Evolutionary conservation across 2,888 invertebrate species (phyloP).

Genomic region (Oscheius sp.): DNA sequence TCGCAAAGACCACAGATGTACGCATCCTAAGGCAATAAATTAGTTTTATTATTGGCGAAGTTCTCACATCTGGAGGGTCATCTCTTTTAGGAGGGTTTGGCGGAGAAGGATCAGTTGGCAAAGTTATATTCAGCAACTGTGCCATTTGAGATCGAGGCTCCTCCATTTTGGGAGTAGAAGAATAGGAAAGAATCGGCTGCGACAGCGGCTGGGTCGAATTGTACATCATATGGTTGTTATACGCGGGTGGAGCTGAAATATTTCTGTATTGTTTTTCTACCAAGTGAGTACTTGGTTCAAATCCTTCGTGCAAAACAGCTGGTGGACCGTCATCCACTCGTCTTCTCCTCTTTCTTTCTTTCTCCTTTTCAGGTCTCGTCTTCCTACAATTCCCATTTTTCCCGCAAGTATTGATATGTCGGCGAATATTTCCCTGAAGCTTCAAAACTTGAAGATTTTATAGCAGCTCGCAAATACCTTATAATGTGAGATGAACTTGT

Average conservation of each 20-base stretch:
- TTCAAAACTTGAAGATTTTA: not conserved
- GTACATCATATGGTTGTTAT: slow-evolving; percentile 8
- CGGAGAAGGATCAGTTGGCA: slow-evolving; percentile 24
- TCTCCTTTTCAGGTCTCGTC: slow-evolving; percentile 42
- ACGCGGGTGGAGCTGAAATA: slow-evolving; percentile 5
- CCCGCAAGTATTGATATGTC: slow-evolving; percentile 65
- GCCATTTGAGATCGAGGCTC: not conserved
- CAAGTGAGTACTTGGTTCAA: slow-evolving; percentile 19
- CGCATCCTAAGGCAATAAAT: slow-evolving; percentile 55
- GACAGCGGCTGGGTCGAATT: not conserved
- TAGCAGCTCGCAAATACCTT: slow-evolving; percentile 46
- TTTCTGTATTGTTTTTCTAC: not conserved
- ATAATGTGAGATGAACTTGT: slow-evolving; percentile 69
- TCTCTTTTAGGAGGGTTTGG: slow-evolving; percentile 26
- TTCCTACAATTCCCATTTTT: slow-evolving; percentile 49
- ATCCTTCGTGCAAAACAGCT: slow-evolving; percentile 29
- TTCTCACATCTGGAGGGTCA: slow-evolving; percentile 37
- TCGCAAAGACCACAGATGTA: slow-evolving; percentile 68
- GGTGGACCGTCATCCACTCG: slow-evolving; percentile 21
- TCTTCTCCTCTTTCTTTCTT: slow-evolving; percentile 24
- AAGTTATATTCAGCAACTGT: slow-evolving; percentile 5
- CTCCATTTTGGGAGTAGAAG: not conserved
- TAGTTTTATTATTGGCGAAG: not conserved
- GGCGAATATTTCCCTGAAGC: slow-evolving; percentile 62
- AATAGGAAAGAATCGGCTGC: not conserved